Evolutionary conservation across 2,797 vertebrate species (phyloP).

Genomic region (Varecia variegata): DNA sequence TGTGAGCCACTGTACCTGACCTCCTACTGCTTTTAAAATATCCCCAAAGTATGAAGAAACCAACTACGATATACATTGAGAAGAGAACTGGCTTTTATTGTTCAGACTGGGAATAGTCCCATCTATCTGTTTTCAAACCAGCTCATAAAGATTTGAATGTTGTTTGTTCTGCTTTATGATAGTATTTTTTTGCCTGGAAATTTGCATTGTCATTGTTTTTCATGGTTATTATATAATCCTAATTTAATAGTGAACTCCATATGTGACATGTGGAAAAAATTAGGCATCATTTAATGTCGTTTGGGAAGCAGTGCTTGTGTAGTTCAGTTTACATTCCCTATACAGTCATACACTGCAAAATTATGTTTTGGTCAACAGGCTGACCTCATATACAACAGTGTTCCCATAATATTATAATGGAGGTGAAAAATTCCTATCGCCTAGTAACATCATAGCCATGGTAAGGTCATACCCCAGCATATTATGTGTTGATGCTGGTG

Average conservation of each 20-base stretch:
- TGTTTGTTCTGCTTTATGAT: not conserved
- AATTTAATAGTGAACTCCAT: not conserved
- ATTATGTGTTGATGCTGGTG: not conserved
- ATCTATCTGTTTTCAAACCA: not conserved
- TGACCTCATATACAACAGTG: not conserved
- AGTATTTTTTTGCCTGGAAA: conserved; percentile 38
- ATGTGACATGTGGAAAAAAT: conserved; percentile 20
- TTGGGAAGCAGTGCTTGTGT: not conserved
- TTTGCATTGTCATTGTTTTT: conserved; percentile 56
- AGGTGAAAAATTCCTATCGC: not conserved
- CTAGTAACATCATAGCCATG: not conserved
- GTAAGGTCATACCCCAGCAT: not conserved
- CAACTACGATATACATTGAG: not conserved
- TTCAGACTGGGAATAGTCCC: not conserved
- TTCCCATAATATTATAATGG: not conserved
- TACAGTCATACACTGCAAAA: not conserved
- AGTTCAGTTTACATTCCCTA: not conserved
- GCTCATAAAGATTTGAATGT: not conserved
- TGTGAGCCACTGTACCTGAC: not conserved
- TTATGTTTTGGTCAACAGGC: not conserved
- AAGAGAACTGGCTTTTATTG: not conserved
- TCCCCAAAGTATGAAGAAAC: not conserved
- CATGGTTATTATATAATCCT: conserved; percentile 23
- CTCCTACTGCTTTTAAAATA: not conserved
- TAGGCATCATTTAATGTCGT: not conserved